These are phyloP conservation scores for Eospalax fontanierii DNA, from an alignment of 2,797 vertebrate genomes.

Conservation along the genomic window DNA sequence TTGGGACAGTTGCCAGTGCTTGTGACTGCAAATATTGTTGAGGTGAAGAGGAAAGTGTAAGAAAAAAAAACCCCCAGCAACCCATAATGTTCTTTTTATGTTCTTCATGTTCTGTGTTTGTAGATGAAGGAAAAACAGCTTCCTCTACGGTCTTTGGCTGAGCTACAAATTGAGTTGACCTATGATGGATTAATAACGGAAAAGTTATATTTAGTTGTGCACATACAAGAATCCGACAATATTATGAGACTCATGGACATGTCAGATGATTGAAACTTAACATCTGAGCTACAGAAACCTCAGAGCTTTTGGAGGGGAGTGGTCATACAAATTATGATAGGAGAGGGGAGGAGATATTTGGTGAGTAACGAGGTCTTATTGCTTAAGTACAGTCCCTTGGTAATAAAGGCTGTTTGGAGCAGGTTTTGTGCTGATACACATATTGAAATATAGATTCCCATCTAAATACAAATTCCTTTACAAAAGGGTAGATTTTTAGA, in stretches of 20 bases:
- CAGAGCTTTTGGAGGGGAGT: background rate
- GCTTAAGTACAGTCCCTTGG: too few species aligned
- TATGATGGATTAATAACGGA: background rate
- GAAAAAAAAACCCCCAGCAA: background rate
- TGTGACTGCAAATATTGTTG: background rate
- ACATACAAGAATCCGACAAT: background rate
- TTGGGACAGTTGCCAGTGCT: background rate
- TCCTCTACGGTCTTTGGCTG: background rate
- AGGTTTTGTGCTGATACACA: background rate
- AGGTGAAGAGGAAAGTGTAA: slow-evolving; percentile 42
- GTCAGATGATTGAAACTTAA: background rate
- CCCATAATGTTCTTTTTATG: background rate
- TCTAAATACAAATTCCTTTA: background rate
- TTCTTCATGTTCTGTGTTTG: background rate
- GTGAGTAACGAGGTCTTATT: too few species aligned
- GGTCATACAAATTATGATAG: too few species aligned
- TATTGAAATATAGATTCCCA: background rate
- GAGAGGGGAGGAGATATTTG: too few species aligned
- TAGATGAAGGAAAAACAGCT: too few species aligned
- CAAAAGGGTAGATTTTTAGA: background rate
- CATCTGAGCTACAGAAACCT: background rate
- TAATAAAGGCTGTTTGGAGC: background rate
- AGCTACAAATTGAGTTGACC: background rate
- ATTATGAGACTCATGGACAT: background rate
- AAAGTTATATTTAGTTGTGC: background rate